Evolutionary conservation across 2,888 invertebrate species (phyloP).

Genomic region (Coremacera marginata): DNA sequence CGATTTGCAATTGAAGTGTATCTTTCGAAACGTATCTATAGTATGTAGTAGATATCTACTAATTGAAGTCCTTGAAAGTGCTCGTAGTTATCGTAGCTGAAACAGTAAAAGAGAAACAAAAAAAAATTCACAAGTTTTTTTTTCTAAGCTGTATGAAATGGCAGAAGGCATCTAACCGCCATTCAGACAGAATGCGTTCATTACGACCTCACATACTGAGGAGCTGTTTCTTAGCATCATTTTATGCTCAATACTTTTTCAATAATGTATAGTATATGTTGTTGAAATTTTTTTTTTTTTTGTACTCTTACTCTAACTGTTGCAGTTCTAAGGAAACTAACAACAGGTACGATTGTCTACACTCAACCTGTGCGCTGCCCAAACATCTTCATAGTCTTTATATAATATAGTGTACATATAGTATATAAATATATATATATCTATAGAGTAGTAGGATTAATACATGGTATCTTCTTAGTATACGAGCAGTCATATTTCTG

Average conservation of each 20-base stretch:
- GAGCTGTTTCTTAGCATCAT: background rate
- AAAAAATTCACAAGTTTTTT: background rate
- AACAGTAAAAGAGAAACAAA: background rate
- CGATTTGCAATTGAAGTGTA: background rate
- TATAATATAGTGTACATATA: background rate
- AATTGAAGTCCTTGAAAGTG: slow-evolving; percentile 22
- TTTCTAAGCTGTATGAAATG: background rate
- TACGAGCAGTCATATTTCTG: background rate
- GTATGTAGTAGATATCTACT: background rate
- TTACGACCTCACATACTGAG: background rate
- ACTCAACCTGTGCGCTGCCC: background rate
- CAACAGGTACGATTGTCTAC: slow-evolving; percentile 19
- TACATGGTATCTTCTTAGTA: background rate
- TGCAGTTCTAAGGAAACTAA: background rate
- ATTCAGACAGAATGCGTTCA: slow-evolving; percentile 9
- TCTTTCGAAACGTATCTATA: background rate
- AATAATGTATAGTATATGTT: slow-evolving; percentile 6
- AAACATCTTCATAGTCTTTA: background rate
- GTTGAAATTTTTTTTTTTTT: background rate
- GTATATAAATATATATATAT: background rate
- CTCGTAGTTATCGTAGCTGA: slow-evolving; percentile 1
- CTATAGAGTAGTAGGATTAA: background rate
- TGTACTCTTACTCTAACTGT: background rate
- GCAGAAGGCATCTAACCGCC: background rate
- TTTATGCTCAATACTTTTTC: slow-evolving; percentile 29